Percentiles rank a stretch among this genome's conserved stretches.
Evolutionary conservation across 2,888 invertebrate species (phyloP).

Genomic region (Automeris io): DNA sequence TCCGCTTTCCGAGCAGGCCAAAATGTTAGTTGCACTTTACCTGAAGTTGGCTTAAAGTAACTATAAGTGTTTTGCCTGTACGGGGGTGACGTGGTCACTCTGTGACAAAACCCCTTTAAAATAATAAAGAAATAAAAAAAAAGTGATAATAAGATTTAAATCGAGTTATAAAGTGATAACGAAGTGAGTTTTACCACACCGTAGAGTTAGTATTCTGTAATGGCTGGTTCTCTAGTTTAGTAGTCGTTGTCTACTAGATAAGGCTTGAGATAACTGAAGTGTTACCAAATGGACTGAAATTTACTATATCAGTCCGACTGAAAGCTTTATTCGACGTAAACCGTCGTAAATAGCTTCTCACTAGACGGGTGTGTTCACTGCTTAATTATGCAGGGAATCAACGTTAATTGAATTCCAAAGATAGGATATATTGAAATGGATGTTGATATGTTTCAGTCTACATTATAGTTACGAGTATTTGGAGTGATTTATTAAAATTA

Average conservation of each 20-base stretch:
- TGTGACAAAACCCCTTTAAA: too few species aligned
- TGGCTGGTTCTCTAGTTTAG: slow-evolving; percentile 8
- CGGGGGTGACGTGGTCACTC: too few species aligned
- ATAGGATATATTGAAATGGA: not conserved
- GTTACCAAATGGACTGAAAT: slow-evolving; percentile 13
- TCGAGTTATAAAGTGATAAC: slow-evolving; percentile 1
- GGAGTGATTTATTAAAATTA: not conserved
- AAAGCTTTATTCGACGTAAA: slow-evolving; percentile 20
- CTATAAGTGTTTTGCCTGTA: too few species aligned
- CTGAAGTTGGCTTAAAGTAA: too few species aligned
- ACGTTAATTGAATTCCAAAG: slow-evolving; percentile 10
- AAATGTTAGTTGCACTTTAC: too few species aligned
- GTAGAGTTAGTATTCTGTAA: slow-evolving; percentile 8
- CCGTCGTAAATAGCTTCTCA: slow-evolving; percentile 17
- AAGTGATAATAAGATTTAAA: not conserved
- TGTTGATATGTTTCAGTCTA: not conserved
- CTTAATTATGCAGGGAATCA: slow-evolving; percentile 2
- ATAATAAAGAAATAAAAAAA: too few species aligned
- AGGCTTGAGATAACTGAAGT: slow-evolving; percentile 13
- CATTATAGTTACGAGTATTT: not conserved
- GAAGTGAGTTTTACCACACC: slow-evolving; percentile 1
- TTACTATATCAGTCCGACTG: slow-evolving; percentile 14
- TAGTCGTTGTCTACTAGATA: slow-evolving; percentile 10
- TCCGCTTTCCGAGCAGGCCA: too few species aligned
- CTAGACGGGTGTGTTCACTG: slow-evolving; percentile 10